Conservation (phyloP, 2,888 invertebrate genomes). For the Cremastinae sp. region DNA sequence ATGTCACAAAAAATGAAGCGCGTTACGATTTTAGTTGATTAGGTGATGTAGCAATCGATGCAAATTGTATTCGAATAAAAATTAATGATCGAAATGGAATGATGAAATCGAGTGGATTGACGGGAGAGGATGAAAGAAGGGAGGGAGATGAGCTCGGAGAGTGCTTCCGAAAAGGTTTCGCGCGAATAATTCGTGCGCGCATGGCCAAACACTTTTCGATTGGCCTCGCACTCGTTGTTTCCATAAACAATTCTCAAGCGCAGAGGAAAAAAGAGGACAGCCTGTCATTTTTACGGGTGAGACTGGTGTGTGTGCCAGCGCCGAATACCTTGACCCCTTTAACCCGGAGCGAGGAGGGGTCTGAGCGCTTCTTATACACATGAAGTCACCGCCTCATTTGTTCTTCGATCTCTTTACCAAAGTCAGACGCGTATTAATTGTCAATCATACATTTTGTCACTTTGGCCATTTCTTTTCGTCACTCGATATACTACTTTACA, state of each 20-base stretch:
- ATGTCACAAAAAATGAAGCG: background rate
- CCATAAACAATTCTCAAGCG: conserved; percentile 31
- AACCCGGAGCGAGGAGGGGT: conserved; percentile 36
- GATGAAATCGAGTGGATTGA: no score
- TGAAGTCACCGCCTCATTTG: conserved; percentile 63
- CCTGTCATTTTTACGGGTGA: conserved; percentile 36
- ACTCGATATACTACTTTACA: no score
- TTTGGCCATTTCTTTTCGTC: no score
- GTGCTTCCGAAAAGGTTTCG: conserved; percentile 10
- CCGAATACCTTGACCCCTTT: conserved; percentile 56
- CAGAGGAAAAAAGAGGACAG: conserved; percentile 4
- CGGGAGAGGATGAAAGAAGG: no score
- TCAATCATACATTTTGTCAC: conserved; percentile 23
- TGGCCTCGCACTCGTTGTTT: conserved; percentile 13
- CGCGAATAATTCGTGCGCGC: background rate
- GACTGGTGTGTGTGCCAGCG: conserved; percentile 34
- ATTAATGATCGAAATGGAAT: no score
- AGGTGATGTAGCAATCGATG: background rate
- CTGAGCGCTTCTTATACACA: conserved; percentile 55
- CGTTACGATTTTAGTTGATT: background rate
- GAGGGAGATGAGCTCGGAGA: no score
- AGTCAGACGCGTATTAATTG: conserved; percentile 43
- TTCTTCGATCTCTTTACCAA: conserved; percentile 28
- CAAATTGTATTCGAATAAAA: no score
- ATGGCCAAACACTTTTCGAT: conserved; percentile 13